phyloP scores from a whole-genome alignment of 2,113 vertebrate genomes.

The Spermophilus dauricus region DNA sequence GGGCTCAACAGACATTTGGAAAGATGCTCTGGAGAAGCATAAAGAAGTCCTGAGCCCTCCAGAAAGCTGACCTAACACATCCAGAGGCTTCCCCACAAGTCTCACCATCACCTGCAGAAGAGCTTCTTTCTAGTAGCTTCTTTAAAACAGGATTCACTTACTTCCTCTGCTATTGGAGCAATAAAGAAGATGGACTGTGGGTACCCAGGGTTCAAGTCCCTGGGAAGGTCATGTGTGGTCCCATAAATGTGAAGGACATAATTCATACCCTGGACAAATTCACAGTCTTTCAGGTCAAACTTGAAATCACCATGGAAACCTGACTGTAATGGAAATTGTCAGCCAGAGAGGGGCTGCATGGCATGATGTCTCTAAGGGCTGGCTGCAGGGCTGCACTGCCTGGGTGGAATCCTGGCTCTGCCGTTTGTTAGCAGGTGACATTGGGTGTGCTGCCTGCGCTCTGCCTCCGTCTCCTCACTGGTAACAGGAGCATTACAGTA shows the following conservation, averaged over 20 bases:
- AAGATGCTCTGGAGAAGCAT: background rate
- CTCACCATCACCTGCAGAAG: background rate
- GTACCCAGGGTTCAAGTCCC: background rate
- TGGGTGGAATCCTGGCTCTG: background rate
- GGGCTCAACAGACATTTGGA: background rate
- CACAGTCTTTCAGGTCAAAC: background rate
- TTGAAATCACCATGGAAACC: slow-evolving; percentile 48
- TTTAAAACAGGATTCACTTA: fast-evolving
- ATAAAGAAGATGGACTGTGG: background rate
- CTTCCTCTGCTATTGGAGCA: background rate
- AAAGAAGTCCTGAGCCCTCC: background rate
- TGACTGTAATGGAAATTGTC: background rate
- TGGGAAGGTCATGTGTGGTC: background rate
- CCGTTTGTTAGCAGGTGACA: background rate
- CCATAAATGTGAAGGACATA: background rate
- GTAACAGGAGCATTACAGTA: background rate
- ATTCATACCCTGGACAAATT: background rate
- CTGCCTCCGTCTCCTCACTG: background rate
- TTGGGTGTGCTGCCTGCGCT: background rate
- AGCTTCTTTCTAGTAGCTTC: background rate
- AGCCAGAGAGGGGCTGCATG: background rate
- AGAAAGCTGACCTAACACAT: background rate
- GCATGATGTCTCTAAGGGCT: background rate
- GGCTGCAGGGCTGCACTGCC: background rate
- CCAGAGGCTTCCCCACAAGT: background rate